Conservation (phyloP, 1,140 invertebrate genomes). For the Helicoverpa zea region DNA sequence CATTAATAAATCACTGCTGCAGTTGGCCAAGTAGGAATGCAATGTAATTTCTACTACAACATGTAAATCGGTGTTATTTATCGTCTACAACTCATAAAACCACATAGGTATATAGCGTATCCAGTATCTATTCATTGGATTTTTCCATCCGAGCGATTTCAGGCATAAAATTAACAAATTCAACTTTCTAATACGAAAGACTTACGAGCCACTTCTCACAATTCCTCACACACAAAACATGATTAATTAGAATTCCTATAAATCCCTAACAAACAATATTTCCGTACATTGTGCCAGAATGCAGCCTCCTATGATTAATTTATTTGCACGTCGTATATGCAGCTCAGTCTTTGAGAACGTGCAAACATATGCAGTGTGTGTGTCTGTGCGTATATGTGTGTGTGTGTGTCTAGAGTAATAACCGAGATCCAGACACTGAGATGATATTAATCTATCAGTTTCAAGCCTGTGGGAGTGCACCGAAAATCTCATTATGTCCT, state of each 20-base stretch:
- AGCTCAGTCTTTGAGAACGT: constrained; percentile 23
- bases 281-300: background rate
- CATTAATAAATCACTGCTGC: too few species aligned
- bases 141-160: too few species aligned
- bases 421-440: background rate
- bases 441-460: constrained; percentile 19
- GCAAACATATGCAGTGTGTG: constrained; percentile 1
- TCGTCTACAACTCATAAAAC: too few species aligned
- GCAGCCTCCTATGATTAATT: constrained; percentile 1
- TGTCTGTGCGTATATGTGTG: background rate
- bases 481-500: background rate
- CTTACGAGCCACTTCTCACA: too few species aligned
- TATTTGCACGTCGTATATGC: constrained; percentile 17
- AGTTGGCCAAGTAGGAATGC: too few species aligned
- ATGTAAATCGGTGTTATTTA: too few species aligned
- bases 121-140: too few species aligned
- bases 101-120: too few species aligned
- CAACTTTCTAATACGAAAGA: too few species aligned
- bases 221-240: background rate
- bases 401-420: constrained; percentile 12
- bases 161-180: too few species aligned
- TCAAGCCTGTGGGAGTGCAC: background rate
- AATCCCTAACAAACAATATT: constrained; percentile 7
- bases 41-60: too few species aligned
- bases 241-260: constrained; percentile 11